Percentiles rank a stretch among this genome's conserved stretches.
Conservation (phyloP, 2,113 vertebrate genomes). For the Erythrocercus mccallii region DNA sequence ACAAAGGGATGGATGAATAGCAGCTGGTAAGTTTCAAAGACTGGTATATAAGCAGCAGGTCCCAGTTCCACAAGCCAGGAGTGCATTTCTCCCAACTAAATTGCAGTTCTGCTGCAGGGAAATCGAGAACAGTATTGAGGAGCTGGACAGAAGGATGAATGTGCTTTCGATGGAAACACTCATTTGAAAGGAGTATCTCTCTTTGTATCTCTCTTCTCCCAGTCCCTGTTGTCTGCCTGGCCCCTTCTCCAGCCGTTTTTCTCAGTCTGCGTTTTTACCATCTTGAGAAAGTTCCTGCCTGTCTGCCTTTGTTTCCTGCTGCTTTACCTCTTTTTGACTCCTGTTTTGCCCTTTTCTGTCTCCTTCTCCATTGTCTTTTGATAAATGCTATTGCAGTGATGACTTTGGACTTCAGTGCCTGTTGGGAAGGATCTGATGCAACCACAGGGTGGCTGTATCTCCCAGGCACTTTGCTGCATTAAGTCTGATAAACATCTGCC, state of each 20-base stretch:
- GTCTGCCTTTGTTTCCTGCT: not conserved
- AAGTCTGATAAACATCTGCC: not conserved
- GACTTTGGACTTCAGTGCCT: conserved; percentile 6
- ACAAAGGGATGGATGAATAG: conserved; percentile 17
- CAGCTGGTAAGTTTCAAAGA: conserved; percentile 3
- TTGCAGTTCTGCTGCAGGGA: not conserved
- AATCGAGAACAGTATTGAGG: not conserved
- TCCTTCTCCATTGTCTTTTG: not conserved
- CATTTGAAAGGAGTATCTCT: not conserved
- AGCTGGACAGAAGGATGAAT: not conserved
- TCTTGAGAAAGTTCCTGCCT: not conserved
- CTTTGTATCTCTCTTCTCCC: not conserved
- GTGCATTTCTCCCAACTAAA: not conserved
- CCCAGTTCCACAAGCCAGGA: not conserved
- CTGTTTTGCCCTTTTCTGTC: not conserved
- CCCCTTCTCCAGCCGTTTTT: not conserved
- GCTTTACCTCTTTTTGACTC: not conserved
- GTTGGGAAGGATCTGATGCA: conserved; percentile 6
- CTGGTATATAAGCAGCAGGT: not conserved
- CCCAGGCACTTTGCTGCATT: not conserved
- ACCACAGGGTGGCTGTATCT: not conserved
- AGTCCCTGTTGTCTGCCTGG: not conserved
- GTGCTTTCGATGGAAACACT: not conserved
- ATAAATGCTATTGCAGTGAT: conserved; percentile 15
- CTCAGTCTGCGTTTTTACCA: not conserved